Base-by-base conservation (phyloP, 2,113 vertebrate genomes). In the Porphyrio hochstetteri region DNA sequence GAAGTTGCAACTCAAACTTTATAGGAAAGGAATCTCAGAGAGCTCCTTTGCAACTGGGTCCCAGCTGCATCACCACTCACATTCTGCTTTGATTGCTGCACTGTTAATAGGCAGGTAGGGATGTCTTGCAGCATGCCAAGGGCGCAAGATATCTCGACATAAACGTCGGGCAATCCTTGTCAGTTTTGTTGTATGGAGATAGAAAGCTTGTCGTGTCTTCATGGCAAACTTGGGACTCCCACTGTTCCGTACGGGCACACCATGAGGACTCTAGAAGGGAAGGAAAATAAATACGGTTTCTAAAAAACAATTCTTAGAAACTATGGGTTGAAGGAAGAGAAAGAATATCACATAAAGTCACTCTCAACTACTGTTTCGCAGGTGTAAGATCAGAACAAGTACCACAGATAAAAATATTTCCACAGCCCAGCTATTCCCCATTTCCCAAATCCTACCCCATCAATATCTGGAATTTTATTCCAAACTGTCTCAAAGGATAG, bases 201-300 rank as follows among this genome's bases (percentile, higher is more conserved):
- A 99, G 95, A 99, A 99, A 44, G 99, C 99, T 98, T 99, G 99
- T 40, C 99, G 95, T 25, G 99, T 99, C 98, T 99, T 99, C 98
- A 99, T 99, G 5, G 99, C 99, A 80, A 99, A 99, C 96, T 99
- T 99, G 80, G 99, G 99, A 96, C 99, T 99, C 77, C 98, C 98
- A 59, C 99, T 98, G 97, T 99, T 99, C 64, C 99, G 97, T 88
- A 98, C 96, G 52, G 99, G 98, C 71, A 98, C 65, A 35, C 99
- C 98, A 11, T 99, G 99, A 90, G 99, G 99, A 97, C 98, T 99
- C 99, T 99, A 86, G 24, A 91, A 95, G 59, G 90, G 88, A 86
- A 86, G 71, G 92, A 82, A 94, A 79, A 86, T 4, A 61, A 64
- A 67, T 35, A 59, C 5, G 5, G 33, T 55, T 82, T 74, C 75